Evolutionary conservation across 2,888 invertebrate genomes (phyloP), one percentile per base, ranked within the genome.

Genomic region (Latrodectus elegans): DNA sequence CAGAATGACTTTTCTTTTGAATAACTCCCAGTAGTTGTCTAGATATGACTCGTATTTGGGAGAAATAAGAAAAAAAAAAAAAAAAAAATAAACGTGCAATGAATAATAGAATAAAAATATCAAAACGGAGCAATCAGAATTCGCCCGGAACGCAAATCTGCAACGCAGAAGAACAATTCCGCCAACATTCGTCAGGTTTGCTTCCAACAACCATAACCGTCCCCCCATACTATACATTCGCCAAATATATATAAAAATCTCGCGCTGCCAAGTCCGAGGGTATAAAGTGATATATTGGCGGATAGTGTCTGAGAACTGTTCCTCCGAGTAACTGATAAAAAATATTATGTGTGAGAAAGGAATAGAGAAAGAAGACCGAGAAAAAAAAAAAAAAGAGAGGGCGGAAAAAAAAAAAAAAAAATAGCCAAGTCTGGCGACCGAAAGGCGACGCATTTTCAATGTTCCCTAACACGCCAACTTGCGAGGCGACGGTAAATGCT

Each of bases 251-350:
- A 85, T 85, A 85, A 85, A 85, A 85, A 85, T 79, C 76, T 68
- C 55, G 67, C 49, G 80, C 82, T 85, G 85, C 85, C 85, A 85
- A 85, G 85, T 79, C 85, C 85, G 85, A 85, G 79, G 74, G 85
- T 79, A 85, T 85, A 85, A 85, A 85, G 85, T 85, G 85, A 85
- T 85, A 85, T 85, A 85, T 82, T 75, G 82, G 67, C 68, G 55
- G 65, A 72, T 78, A 78, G 84, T 84, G 84, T 77, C 78, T 78
- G 84, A 84, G 84, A 84, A 84, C 77, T 77, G 84, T 84, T 84
- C 84, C 60, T 26, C 51, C 68, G 68, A 77, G 77, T 81, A 38
- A 22, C 65, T 72, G 84, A 84, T 84, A 84, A 84, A 84, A 84
- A 78, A 84, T 84, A 84, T 84, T 73, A 77, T 84, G 73, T 78